Percentiles rank a stretch among this genome's conserved stretches.
Evolutionary conservation across 2,113 vertebrate genomes (phyloP).

Genomic region (Mus spicilegus): DNA sequence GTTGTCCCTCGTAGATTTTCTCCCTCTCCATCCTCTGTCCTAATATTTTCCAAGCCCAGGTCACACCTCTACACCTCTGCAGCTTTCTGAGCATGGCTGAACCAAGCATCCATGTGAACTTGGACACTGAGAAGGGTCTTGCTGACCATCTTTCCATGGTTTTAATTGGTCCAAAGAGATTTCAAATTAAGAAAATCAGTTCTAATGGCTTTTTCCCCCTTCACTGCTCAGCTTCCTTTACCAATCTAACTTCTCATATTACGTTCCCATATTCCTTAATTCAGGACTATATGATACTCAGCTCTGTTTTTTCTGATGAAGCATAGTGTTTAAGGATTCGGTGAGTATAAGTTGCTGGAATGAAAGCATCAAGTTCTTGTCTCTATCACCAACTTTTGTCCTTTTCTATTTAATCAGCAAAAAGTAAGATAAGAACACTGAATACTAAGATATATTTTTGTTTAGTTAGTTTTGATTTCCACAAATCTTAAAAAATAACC

Average conservation of each 20-base stretch:
- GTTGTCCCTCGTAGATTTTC: neutral
- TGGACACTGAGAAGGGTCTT: neutral
- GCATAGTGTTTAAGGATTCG: neutral
- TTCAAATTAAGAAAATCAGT: neutral
- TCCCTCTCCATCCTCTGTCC: neutral
- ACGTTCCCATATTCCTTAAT: neutral
- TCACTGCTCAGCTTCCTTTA: neutral
- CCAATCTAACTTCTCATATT: neutral
- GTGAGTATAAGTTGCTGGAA: neutral
- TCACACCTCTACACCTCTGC: neutral
- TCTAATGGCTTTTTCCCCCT: neutral
- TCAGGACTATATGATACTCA: neutral
- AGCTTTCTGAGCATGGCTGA: neutral
- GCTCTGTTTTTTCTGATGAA: neutral
- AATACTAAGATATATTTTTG: neutral
- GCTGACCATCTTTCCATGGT: neutral
- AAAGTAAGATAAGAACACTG: neutral
- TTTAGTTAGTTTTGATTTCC: constrained; percentile 2
- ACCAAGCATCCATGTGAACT: neutral
- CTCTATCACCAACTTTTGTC: neutral
- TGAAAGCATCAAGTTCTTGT: neutral
- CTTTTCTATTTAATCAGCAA: neutral
- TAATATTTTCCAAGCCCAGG: neutral
- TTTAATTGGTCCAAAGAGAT: neutral
- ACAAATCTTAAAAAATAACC: neutral